phyloP scores from a whole-genome alignment of 2,888 invertebrate species.

The Eupithecia subfuscata region DNA sequence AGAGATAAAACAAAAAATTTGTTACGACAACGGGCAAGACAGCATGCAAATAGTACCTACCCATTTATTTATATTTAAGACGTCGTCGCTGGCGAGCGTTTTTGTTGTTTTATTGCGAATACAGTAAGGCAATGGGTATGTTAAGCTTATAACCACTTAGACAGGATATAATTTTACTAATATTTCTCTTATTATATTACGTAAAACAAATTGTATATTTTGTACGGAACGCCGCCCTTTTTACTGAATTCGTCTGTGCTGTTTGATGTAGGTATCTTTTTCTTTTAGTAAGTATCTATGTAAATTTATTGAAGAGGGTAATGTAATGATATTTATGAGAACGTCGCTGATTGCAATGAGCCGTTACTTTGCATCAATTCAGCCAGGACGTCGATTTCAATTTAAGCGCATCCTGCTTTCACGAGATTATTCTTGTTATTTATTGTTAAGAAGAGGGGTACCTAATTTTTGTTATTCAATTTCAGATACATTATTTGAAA shows the following conservation, averaged over 20 bases:
- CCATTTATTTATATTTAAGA: constrained; percentile 9
- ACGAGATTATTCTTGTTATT: constrained; percentile 69
- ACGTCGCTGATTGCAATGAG: constrained; percentile 77
- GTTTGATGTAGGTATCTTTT: background rate
- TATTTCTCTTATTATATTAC: background rate
- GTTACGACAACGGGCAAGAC: constrained; percentile 15
- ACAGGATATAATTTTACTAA: background rate
- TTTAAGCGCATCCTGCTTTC: constrained; percentile 81
- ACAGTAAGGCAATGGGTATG: background rate
- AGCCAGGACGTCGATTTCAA: constrained; percentile 78
- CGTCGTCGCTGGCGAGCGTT: background rate
- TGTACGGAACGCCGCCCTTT: background rate
- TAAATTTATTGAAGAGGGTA: background rate
- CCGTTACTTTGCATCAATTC: constrained; percentile 77
- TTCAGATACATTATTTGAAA: constrained; percentile 25
- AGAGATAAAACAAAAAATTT: constrained; percentile 71
- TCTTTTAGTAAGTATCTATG: background rate
- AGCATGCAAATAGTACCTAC: background rate
- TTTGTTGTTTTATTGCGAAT: constrained; percentile 7
- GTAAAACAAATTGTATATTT: background rate
- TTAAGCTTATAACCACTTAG: background rate
- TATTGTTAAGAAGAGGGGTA: constrained; percentile 50
- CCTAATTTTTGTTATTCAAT: constrained; percentile 49
- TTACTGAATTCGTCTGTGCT: background rate
- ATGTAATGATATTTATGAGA: constrained; percentile 58